These are phyloP conservation scores for Drosophila sucinea DNA, from an alignment of 1,140 invertebrate genomes.

Conservation along the genomic window DNA sequence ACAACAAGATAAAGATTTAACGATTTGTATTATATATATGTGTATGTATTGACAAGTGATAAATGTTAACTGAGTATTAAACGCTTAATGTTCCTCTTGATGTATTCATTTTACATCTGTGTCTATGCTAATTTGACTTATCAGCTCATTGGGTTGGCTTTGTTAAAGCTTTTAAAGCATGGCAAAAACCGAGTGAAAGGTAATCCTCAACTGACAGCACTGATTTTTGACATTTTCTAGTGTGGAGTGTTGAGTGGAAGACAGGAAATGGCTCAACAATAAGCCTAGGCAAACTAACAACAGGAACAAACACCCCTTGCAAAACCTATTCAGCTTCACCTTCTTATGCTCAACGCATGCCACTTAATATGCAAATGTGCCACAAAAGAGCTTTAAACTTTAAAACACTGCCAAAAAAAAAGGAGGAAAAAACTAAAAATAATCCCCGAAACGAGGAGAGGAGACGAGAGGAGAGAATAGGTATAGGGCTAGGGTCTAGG, in stretches of 20 bases:
- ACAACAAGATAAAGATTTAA: constrained; percentile 8
- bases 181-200: constrained; percentile 11
- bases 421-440: constrained; percentile 49
- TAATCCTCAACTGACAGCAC: constrained; percentile 46
- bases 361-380: constrained; percentile 80
- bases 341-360: constrained; percentile 62
- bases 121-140: constrained; percentile 71
- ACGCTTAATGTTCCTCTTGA: constrained; percentile 47
- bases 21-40: constrained; percentile 18
- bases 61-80: constrained; percentile 42
- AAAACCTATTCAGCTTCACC: constrained; percentile 4
- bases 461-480: not conserved
- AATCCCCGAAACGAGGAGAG: constrained; percentile 27
- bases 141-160: constrained; percentile 50
- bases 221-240: constrained; percentile 65
- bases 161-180: constrained; percentile 37
- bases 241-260: constrained; percentile 23
- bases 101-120: constrained; percentile 47
- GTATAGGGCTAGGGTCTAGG: not conserved
- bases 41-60: constrained; percentile 32
- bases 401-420: constrained; percentile 62
- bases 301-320: constrained; percentile 32
- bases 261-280: constrained; percentile 54
- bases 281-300: constrained; percentile 72
- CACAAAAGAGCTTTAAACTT: constrained; percentile 79